phyloP scores from a whole-genome alignment of 1,140 invertebrate species.

The Aphaenogaster rudis region DNA sequence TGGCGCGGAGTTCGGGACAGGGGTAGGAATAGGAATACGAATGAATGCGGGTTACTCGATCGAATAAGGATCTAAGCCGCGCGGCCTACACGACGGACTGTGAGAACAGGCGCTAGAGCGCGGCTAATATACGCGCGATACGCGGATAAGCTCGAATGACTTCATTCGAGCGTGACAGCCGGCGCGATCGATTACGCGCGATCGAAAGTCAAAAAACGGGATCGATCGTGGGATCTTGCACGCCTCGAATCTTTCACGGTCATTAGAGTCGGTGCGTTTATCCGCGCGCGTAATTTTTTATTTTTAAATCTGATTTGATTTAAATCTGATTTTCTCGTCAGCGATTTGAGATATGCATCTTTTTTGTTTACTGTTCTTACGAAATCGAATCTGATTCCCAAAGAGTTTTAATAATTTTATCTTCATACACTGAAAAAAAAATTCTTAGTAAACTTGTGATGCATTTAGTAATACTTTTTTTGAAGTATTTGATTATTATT shows the following conservation, averaged over 20 bases:
- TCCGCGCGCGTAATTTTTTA: conserved; percentile 37
- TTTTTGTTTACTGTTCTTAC: not conserved
- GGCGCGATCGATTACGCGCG: conserved; percentile 66
- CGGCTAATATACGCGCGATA: conserved; percentile 60
- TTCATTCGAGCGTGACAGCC: conserved; percentile 76
- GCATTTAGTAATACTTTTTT: too few species aligned
- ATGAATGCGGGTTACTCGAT: conserved; percentile 64
- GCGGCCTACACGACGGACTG: conserved; percentile 52
- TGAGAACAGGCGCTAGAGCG: conserved; percentile 68
- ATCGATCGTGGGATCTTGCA: conserved; percentile 63
- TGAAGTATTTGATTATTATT: too few species aligned
- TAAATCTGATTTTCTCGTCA: conserved; percentile 9
- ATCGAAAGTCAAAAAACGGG: conserved; percentile 71
- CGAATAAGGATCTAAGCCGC: conserved; percentile 55
- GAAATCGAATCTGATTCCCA: not conserved
- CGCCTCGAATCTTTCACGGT: conserved; percentile 12
- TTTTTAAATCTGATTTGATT: not conserved
- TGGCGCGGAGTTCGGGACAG: conserved; percentile 3
- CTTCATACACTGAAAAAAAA: not conserved
- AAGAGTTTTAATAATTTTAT: not conserved
- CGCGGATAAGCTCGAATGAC: conserved; percentile 73
- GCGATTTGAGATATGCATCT: not conserved
- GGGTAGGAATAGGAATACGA: conserved; percentile 49
- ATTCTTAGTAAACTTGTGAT: too few species aligned
- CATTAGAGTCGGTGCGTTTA: conserved; percentile 61